Evolutionary conservation across 2,797 vertebrate species (phyloP), one percentile per base, ranked within the genome.

Genomic region (Nothura maculosa): DNA sequence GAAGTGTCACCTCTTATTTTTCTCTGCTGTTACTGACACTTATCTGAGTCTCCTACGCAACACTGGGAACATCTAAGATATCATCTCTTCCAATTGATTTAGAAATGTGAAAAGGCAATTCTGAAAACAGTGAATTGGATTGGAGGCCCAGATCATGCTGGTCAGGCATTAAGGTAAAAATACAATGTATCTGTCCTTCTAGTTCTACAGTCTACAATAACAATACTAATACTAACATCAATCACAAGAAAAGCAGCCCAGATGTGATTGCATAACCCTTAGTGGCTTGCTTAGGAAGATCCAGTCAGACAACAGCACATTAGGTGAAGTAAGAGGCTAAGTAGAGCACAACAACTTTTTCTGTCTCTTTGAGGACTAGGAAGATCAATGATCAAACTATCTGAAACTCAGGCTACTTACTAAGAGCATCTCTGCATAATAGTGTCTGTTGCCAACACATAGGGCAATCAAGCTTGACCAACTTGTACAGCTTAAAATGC

Each of bases 401-500:
- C 62, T 79, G 62, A 85, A 72, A 84, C 76, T 61, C 54, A 82
- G 36, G 15, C 63, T 61, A 9, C 48, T 68, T 74, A 61, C 25
- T 47, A 43, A 64, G 87, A 67, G 34, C 47, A 81, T 21, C 82
- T 73, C 77, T 77, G 63, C 67, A 86, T 54, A 79, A 34, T 25
- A 52, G 73, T 50, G 21, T 27, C 63, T 89, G 45, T 36, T 81
- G 76, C 43, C 52, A 89, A 76, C 20, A 43, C 87, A 81, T 14
- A 40, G 73, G 74, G 57, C n/a, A 0, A 61, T 81, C 60, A 79
- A 76, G 85, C 76, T 76, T 81, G 67, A 94, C 76, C 30, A 87
- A 93, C 70, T 70, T 34, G 2, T 61, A 81, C 50, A 87, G 17
- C 52, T 85, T 85, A 89, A 95, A 94, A 84, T 27, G 40, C 63